A percentile compares a stretch with the other conserved stretches of the same genome.
Evolutionary conservation across 2,888 invertebrate species (phyloP).

Genomic region (Icerya purchasi): DNA sequence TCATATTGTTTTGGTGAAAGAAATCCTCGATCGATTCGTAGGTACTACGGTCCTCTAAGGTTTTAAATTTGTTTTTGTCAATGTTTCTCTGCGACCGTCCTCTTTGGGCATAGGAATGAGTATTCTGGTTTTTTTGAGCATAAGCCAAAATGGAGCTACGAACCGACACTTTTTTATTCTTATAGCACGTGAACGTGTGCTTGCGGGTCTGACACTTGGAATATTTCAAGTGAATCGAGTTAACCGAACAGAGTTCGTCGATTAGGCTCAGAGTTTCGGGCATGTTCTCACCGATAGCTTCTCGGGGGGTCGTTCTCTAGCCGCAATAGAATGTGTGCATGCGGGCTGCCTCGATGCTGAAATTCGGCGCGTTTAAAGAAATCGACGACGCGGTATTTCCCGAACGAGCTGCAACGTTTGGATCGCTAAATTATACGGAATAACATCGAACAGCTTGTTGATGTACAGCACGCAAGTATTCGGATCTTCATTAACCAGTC

Average conservation of each 20-base stretch:
- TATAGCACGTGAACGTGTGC: constrained; percentile 22
- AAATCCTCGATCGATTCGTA: too few relatives aligned
- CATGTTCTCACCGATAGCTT: constrained; percentile 6
- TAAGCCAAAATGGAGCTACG: constrained; percentile 23
- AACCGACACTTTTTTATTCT: constrained; percentile 21
- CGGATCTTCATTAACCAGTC: too few relatives aligned
- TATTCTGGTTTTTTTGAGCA: constrained; percentile 21
- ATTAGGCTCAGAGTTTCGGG: constrained; percentile 21
- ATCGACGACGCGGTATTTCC: constrained; percentile 9
- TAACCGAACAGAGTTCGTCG: constrained; percentile 22
- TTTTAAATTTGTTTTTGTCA: too few relatives aligned
- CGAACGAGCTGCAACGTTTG: constrained; percentile 16
- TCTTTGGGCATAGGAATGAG: constrained; percentile 22
- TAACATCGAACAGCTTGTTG: neutral
- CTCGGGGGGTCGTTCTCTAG: constrained; percentile 22
- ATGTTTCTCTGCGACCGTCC: neutral
- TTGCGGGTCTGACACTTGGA: constrained; percentile 23
- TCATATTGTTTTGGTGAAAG: too few relatives aligned
- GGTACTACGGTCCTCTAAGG: too few relatives aligned
- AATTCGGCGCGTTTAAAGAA: constrained; percentile 15
- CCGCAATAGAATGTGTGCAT: constrained; percentile 23
- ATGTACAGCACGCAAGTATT: too few relatives aligned
- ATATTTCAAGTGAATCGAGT: constrained; percentile 17
- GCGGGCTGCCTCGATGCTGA: constrained; percentile 15
- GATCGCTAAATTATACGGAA: constrained; percentile 1